phyloP scores from a whole-genome alignment of 53 echinoderm and acorn worm species.

The Pentamera pediparva region DNA sequence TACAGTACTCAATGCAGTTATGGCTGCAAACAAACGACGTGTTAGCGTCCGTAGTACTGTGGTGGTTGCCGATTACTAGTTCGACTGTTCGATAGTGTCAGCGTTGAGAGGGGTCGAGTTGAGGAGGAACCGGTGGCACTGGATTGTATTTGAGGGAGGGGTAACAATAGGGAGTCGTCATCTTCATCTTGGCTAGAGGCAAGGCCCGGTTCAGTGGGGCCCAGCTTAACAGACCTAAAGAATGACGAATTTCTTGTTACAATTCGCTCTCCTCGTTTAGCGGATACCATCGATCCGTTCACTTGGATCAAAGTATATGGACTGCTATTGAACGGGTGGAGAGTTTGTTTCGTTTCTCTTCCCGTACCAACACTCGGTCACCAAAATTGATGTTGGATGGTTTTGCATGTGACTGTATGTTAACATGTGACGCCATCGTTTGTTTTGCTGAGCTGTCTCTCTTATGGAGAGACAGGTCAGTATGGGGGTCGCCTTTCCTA shows the following conservation, averaged over 20 bases:
- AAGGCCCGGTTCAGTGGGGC: background rate
- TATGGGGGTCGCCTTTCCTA: background rate
- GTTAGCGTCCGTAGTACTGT: background rate
- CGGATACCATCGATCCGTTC: conserved; percentile 47
- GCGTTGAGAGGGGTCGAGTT: background rate
- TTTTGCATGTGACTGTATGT: conserved; percentile 6
- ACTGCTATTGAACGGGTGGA: background rate
- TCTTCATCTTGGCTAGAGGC: no score
- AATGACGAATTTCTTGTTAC: conserved; percentile 44
- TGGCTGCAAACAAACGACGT: background rate
- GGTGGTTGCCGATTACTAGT: background rate
- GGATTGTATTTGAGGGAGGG: background rate
- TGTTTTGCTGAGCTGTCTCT: conserved; percentile 19
- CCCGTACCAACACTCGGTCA: conserved; percentile 31
- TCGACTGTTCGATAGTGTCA: background rate
- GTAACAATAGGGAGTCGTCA: background rate
- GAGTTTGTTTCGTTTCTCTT: conserved; percentile 12
- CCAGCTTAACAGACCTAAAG: conserved; percentile 26
- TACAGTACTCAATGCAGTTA: no score
- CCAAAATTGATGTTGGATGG: conserved; percentile 14
- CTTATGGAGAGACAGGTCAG: background rate
- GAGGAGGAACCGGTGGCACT: background rate
- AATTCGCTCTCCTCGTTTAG: conserved; percentile 16
- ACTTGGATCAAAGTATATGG: background rate
- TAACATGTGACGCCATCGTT: conserved; percentile 38